A percentile compares a stretch with the other conserved stretches of the same genome.
Evolutionary conservation across 2,888 invertebrate genomes (phyloP).

Genomic region (Thelaira solivaga): DNA sequence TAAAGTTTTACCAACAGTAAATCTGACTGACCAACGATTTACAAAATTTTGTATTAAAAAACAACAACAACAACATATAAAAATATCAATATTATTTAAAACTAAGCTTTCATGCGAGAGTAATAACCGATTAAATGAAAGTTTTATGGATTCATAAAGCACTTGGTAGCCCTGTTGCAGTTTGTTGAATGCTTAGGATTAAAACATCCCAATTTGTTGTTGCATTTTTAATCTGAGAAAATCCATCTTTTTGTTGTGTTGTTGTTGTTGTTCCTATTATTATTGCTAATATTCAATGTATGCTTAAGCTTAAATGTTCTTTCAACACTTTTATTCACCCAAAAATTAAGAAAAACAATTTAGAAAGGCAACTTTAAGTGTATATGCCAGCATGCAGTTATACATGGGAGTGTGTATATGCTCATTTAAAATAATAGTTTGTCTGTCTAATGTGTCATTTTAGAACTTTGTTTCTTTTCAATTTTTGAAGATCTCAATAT

Average conservation of each 20-base stretch:
- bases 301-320: constrained; percentile 26
- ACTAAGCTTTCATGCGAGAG: background rate
- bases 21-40: background rate
- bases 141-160: background rate
- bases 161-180: constrained; percentile 7
- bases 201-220: constrained; percentile 32
- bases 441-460: constrained; percentile 23
- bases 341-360: constrained; percentile 12
- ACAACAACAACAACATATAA: background rate
- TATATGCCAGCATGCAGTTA: background rate
- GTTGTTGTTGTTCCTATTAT: no score
- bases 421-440: constrained; percentile 22
- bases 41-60: no score
- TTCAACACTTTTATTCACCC: constrained; percentile 37
- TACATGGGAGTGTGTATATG: background rate
- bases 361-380: constrained; percentile 9
- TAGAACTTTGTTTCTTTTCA: background rate
- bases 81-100: background rate
- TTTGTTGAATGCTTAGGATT: constrained; percentile 29
- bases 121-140: background rate
- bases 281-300: no score
- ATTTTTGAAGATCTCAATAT: constrained; percentile 40
- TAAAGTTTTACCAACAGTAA: background rate
- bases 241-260: background rate
- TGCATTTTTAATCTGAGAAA: constrained; percentile 46